phyloP scores from a whole-genome alignment of 2,797 vertebrate species.

The Caiman crocodilus region DNA sequence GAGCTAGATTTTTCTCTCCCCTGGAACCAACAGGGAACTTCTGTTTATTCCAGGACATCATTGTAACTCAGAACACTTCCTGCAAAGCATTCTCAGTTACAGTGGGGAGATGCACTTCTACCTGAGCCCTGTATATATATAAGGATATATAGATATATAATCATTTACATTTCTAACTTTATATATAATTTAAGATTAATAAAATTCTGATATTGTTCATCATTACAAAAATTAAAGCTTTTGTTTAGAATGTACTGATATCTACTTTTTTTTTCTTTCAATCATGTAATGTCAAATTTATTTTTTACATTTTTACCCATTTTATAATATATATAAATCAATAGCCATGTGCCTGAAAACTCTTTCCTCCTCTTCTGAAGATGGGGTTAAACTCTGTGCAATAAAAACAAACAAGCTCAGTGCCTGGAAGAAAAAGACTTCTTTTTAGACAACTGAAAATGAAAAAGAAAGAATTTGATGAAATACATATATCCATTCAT shows the following conservation, averaged over 20 bases:
- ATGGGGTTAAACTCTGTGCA: neutral
- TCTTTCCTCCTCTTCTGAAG: neutral
- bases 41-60: no score
- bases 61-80: no score
- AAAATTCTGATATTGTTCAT: accelerated
- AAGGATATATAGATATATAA: neutral
- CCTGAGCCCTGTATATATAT: neutral
- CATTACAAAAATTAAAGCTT: neutral
- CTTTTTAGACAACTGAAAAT: neutral
- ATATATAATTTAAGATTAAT: neutral
- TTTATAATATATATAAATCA: neutral
- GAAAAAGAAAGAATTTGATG: neutral
- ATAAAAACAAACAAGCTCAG: neutral
- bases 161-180: neutral
- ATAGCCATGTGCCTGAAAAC: neutral
- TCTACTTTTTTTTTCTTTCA: neutral
- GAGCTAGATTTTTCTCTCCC: no score
- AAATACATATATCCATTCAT: neutral
- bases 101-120: neutral
- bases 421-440: neutral
- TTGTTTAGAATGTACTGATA: neutral
- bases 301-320: neutral
- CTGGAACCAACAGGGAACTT: no score
- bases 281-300: neutral
- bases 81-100: no score